phyloP scores from a whole-genome alignment of 2,113 vertebrate species.

The Myotis lucifugus region DNA sequence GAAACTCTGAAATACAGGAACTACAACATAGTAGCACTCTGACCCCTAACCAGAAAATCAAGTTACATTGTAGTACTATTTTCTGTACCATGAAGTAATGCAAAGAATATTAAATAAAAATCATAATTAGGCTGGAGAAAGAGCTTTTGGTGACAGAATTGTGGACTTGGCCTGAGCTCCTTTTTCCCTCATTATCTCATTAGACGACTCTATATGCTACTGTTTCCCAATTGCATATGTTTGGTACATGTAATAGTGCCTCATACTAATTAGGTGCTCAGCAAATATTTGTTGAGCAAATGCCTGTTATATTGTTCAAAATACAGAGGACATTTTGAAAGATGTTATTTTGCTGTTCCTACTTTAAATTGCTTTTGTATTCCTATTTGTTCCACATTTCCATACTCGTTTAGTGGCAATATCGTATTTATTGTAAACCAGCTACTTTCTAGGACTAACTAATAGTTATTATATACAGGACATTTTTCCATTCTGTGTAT shows the following conservation, averaged over 20 bases:
- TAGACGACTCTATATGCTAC: background rate
- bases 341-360: background rate
- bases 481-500: background rate
- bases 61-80: background rate
- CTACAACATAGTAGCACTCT: background rate
- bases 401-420: background rate
- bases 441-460: background rate
- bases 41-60: background rate
- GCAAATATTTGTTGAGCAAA: background rate
- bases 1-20: background rate
- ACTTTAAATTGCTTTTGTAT: background rate
- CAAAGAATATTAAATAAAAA: background rate
- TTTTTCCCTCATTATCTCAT: background rate
- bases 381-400: background rate
- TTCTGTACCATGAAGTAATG: background rate
- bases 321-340: constrained; percentile 4
- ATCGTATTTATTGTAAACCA: background rate
- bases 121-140: background rate
- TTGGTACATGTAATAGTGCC: background rate
- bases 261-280: background rate
- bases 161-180: background rate
- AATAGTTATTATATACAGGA: background rate
- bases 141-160: background rate
- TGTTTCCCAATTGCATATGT: background rate
- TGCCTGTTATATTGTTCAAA: background rate